Percentiles rank a stretch among this genome's conserved stretches.
Evolutionary conservation across 2,113 vertebrate genomes (phyloP).

Genomic region (Micronycteris hirsuta): DNA sequence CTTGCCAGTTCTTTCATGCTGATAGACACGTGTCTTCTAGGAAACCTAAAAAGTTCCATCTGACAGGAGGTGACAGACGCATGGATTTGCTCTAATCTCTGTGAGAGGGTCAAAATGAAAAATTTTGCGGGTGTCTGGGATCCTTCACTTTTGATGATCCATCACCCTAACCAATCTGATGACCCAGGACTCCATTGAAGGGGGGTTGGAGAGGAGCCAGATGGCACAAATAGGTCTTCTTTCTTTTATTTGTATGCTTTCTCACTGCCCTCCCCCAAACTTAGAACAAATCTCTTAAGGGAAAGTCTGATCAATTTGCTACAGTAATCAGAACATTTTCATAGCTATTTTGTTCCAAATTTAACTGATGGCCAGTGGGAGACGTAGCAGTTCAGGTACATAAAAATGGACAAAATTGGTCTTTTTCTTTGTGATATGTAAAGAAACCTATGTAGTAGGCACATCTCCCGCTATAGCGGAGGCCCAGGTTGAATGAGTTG

Average conservation of each 20-base stretch:
- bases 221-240: rapidly evolving
- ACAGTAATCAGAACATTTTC: background rate
- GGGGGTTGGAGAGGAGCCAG: background rate
- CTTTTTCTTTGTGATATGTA: background rate
- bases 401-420: background rate
- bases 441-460: background rate
- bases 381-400: background rate
- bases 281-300: background rate
- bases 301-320: background rate
- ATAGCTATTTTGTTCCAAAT: background rate
- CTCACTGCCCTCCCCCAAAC: too few relatives aligned
- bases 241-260: background rate
- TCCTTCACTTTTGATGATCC: background rate
- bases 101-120: background rate
- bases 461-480: background rate
- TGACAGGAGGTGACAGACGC: background rate
- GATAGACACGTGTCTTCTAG: background rate
- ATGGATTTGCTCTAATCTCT: background rate
- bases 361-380: background rate
- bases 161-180: rapidly evolving
- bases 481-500: background rate
- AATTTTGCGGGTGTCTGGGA: background rate
- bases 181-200: background rate
- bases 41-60: background rate
- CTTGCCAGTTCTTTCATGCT: background rate